Evolutionary conservation across 2,888 invertebrate genomes (phyloP), one percentile per base, ranked within the genome.

Genomic region (Branchellion lobata): DNA sequence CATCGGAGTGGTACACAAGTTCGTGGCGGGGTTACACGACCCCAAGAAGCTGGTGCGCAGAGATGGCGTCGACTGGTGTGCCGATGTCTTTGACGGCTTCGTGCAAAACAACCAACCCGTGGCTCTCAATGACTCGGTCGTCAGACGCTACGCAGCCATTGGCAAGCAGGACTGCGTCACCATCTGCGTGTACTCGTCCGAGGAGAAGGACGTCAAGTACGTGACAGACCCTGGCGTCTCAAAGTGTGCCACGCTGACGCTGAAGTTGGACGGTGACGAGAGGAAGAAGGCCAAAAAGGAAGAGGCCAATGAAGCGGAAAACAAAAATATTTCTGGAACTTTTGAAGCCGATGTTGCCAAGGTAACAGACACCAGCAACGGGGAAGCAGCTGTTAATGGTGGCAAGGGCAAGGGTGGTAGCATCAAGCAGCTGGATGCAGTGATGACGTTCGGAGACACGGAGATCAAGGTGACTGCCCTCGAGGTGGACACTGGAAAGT

Each of bases 191-290:
- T 90, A 90, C 85, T 87, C 88, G 81, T 86, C 88, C 0, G 88
- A 89, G 36, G 84, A 86, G 14, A 86, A 87, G 18, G 85, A 88
- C 57, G 88, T 87, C 0, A 83, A 86, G 84, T 90, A 89, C 84
- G 89, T 90, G 79, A 90, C 90, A 0, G 90, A 90, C 82, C 84
- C 85, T 1, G 89, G 89, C 1, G 90, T 90, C 0, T 85, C 85
- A 61, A 85, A 87, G 81, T 89, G 90, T 81, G 90, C 90, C 29
- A 88, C 89, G 18, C 85, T 90, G 31, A 86, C 86, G 29, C 85
- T 90, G 36, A 88, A 88, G 79, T 84, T 90, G 21, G 81, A 83
- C 0, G 84, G 5, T 8, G 61, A 57, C 11, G 61, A 57, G 24
- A 57, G 5, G 61, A 57, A 24, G 21, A 14, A 8, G 8, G 47